phyloP scores from a whole-genome alignment of 2,888 invertebrate genomes.

The Agriopis leucophaearia region DNA sequence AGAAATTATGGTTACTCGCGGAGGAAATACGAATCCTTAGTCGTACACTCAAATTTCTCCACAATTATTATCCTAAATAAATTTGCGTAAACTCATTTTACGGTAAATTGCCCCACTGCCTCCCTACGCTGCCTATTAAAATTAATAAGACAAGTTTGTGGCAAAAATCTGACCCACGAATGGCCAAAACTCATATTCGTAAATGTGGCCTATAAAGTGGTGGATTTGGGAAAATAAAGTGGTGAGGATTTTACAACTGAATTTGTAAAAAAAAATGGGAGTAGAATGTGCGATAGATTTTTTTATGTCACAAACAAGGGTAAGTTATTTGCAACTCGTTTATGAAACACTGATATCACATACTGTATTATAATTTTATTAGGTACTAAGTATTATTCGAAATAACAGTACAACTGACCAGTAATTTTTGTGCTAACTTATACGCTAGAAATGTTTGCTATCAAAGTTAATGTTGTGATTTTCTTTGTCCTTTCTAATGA shows the following conservation, averaged over 20 bases:
- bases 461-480: conserved; percentile 32
- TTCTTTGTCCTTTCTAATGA: conserved; percentile 42
- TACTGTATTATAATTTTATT: too few relatives aligned
- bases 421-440: background rate
- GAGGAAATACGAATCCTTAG: conserved; percentile 51
- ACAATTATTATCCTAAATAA: conserved; percentile 66
- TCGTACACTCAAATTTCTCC: conserved; percentile 57
- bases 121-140: conserved; percentile 57
- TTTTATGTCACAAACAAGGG: too few relatives aligned
- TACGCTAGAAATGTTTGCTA: conserved; percentile 13
- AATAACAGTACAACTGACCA: background rate
- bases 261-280: too few relatives aligned
- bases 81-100: conserved; percentile 64
- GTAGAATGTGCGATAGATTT: too few relatives aligned
- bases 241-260: background rate
- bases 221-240: conserved; percentile 3
- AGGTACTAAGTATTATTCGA: background rate
- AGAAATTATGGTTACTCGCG: conserved; percentile 45
- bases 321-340: too few relatives aligned
- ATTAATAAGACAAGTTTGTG: conserved; percentile 61
- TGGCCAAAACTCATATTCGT: conserved; percentile 42
- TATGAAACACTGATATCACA: too few relatives aligned
- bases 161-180: conserved; percentile 49
- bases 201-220: conserved; percentile 13
- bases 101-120: conserved; percentile 57